Evolutionary conservation across 2,888 invertebrate species (phyloP).

Genomic region (Hyposoter didymator): DNA sequence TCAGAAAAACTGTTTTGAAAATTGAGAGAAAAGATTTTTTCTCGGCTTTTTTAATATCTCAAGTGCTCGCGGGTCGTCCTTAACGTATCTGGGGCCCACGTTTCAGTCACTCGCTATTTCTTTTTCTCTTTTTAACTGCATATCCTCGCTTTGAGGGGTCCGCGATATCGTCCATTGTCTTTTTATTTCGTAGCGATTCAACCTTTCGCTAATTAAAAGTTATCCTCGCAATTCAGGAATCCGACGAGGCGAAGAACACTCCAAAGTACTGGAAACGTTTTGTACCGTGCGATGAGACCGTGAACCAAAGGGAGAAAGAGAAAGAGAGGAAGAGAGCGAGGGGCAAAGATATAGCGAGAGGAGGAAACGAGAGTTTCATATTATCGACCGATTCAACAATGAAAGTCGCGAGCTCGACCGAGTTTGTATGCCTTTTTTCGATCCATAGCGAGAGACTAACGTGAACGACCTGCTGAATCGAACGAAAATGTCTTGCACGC

Average conservation of each 20-base stretch:
- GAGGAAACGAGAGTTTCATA: slow-evolving; percentile 34
- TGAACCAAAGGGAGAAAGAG: slow-evolving; percentile 22
- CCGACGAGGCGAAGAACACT: slow-evolving; percentile 23
- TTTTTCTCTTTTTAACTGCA: slow-evolving; percentile 16
- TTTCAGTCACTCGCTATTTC: background rate
- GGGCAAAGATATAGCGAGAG: slow-evolving; percentile 21
- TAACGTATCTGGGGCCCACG: background rate
- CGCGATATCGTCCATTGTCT: slow-evolving; percentile 54
- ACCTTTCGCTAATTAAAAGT: slow-evolving; percentile 65
- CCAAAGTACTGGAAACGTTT: slow-evolving; percentile 47
- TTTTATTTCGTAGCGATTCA: slow-evolving; percentile 44
- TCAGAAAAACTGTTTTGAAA: background rate
- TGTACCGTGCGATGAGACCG: slow-evolving; percentile 27
- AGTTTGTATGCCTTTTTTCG: slow-evolving; percentile 26
- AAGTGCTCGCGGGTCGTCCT: background rate
- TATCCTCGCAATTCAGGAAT: slow-evolving; percentile 53
- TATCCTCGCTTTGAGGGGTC: slow-evolving; percentile 9
- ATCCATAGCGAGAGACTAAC: slow-evolving; percentile 3
- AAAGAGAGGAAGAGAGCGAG: background rate
- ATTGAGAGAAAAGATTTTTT: background rate
- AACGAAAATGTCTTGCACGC: slow-evolving; percentile 28
- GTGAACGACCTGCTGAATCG: slow-evolving; percentile 49
- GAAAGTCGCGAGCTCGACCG: slow-evolving; percentile 43
- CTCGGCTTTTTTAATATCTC: background rate
- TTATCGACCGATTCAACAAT: slow-evolving; percentile 61